Evolutionary conservation across 2,113 vertebrate genomes (phyloP), one percentile per base, ranked within the genome.

Genomic region (Burhinus oedicnemus): DNA sequence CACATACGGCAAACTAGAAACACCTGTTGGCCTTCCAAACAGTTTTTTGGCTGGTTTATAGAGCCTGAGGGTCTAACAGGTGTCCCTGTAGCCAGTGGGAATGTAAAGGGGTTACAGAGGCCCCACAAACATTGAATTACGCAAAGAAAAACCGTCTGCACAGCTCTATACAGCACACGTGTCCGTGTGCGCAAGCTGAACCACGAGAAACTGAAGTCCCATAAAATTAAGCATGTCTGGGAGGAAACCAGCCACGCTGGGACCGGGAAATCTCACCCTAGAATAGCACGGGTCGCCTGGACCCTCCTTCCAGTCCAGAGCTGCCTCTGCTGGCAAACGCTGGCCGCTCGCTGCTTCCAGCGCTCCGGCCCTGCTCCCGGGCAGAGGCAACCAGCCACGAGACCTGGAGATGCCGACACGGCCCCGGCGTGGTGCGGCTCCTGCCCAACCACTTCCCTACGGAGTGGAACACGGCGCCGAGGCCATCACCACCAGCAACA

Each of bases 401-500:
- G 11, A n/a, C 6, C 60, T 3, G 16, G 10, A 15, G 49, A 23
- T 1, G 3, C 18, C 2, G 7, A 6, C 42, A 25, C 2, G 1
- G 54, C 47, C 57, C 57, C 6, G 0, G 36, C 34, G 8, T 0
- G 6, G 20, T 26, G 13, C 10, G 5, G 45, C 45, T 30, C 13
- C 2, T 51, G 44, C 54, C 47, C 34, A 27, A 4, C 44, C 30
- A 2, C 29, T 9, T 49, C 44, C 61, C 83, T 11, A 15, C 5
- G 2, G 26, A 42, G 26, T 15, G 23, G 2, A 45, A 44, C 16
- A 25, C 2, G 4, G n/a, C 3, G 32, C 51, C 51, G 55, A 15
- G 5, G 3, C 25, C 25, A 11, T 2, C 42, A 1, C 15, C 3
- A 3, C 51, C 42, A 23, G 52, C 6, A 3, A 11, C 34, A 45